Evolutionary conservation across 2,888 invertebrate species (phyloP), one percentile per base, ranked within the genome.

Genomic region (Stratiomys singularior): DNA sequence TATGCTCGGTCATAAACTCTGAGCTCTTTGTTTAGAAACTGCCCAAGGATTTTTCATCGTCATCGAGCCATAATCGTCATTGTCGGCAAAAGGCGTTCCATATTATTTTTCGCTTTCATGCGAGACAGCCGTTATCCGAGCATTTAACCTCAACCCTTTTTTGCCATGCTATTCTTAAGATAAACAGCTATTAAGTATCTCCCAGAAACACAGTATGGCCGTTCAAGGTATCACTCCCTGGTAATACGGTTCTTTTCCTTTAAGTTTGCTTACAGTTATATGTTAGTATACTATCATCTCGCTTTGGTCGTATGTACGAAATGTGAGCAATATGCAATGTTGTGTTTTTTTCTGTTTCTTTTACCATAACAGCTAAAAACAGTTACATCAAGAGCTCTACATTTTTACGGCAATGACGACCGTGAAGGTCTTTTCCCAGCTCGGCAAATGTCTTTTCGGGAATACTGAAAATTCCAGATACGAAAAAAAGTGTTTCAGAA

Each of bases 91-190:
- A 58, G 74, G 74, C 74, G 74, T 74, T 67, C 30, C 58, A 30
- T 44, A 56, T 58, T 67, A 67, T 69, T 76, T 79, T 78, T 78
- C 64, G 76, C 58, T 78, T 78, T 79, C 78, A 79, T 78, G 79
- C 46, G 72, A 76, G 72, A 79, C 74, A 78, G 77, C 79, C 79
- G 79, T 79, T 79, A 79, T 78, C 60, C 78, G 78, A 76, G 76
- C 77, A 79, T 79, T 79, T 79, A 76, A 79, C 79, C 78, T 79
- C 79, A 78, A 78, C 78, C 77, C 78, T 79, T 76, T 79, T 79
- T 78, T 79, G 74, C 79, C 69, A 77, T 69, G 76, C 63, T 58
- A 69, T 77, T 77, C 71, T 69, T 77, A 76, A 79, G 79, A 79
- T 79, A 77, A 77, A 77, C 79, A 77, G 74, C 79, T 77, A 77